Conservation (phyloP, 2,888 invertebrate genomes). For the Acanthosepion pharaonis region DNA sequence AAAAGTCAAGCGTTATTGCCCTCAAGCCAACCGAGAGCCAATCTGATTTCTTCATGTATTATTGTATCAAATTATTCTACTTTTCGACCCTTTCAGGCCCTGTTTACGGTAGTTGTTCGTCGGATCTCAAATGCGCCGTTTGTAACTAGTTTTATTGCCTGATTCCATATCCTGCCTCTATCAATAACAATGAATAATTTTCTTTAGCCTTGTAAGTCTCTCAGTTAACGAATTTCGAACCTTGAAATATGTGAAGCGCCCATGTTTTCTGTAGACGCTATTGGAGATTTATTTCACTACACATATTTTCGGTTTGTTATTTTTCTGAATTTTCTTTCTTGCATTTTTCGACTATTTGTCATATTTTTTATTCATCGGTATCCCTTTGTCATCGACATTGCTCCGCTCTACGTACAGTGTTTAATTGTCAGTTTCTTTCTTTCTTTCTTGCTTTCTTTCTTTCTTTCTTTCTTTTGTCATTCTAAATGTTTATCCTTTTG, state of each 20-base stretch:
- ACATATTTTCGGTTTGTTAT: neutral
- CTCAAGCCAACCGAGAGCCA: neutral
- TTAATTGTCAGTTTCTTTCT: neutral
- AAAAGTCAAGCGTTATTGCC: neutral
- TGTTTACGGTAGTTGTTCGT: neutral
- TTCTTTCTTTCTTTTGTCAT: neutral
- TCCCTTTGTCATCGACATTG: neutral
- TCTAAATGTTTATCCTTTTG: neutral
- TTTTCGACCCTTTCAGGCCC: neutral
- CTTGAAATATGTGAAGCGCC: neutral
- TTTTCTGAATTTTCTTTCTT: neutral
- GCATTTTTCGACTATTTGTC: neutral
- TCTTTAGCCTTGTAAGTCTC: neutral
- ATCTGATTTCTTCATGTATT: neutral
- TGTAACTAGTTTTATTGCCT: conserved; percentile 6
- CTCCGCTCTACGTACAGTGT: neutral
- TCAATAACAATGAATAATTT: neutral
- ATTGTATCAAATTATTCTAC: neutral
- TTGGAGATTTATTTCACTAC: neutral
- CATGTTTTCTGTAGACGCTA: neutral
- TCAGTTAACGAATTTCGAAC: neutral
- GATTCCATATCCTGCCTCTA: neutral
- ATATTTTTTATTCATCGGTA: neutral
- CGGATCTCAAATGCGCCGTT: neutral
- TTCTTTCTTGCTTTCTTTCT: neutral